Percentiles rank a stretch among this genome's conserved stretches.
phyloP scores from a whole-genome alignment of 1,140 invertebrate genomes.

The Aphelinus certus region DNA sequence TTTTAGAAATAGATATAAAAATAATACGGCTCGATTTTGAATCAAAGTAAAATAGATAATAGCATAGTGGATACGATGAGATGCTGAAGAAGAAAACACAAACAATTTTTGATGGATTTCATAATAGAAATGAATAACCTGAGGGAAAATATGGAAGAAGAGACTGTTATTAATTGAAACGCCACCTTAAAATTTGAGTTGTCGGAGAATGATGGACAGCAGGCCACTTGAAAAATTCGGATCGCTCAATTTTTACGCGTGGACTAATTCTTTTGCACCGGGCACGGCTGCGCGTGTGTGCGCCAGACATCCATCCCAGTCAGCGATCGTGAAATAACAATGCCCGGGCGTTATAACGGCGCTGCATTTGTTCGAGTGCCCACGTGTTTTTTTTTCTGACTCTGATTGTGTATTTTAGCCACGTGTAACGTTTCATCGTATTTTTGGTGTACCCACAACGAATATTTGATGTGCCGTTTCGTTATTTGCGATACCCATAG shows the following conservation, averaged over 20 bases:
- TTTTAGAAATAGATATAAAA: no score
- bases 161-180: no score
- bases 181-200: no score
- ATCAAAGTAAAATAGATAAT: no score
- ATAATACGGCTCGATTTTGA: no score
- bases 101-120: no score
- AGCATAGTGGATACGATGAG: no score
- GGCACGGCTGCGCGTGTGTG: neutral
- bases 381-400: neutral
- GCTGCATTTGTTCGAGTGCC: neutral
- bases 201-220: no score
- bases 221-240: no score
- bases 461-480: neutral
- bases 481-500: neutral
- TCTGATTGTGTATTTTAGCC: neutral
- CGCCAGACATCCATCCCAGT: slow-evolving; percentile 20
- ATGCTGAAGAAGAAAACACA: no score
- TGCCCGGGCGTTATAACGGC: slow-evolving; percentile 1
- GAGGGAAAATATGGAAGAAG: no score
- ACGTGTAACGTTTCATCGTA: neutral
- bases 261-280: slow-evolving; percentile 23
- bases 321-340: slow-evolving; percentile 37
- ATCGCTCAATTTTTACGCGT: neutral
- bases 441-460: neutral
- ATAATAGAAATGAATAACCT: no score